Percentiles rank a stretch among this genome's conserved stretches.
Evolutionary conservation across 2,888 invertebrate species (phyloP).

Genomic region (Volucella bombylans): DNA sequence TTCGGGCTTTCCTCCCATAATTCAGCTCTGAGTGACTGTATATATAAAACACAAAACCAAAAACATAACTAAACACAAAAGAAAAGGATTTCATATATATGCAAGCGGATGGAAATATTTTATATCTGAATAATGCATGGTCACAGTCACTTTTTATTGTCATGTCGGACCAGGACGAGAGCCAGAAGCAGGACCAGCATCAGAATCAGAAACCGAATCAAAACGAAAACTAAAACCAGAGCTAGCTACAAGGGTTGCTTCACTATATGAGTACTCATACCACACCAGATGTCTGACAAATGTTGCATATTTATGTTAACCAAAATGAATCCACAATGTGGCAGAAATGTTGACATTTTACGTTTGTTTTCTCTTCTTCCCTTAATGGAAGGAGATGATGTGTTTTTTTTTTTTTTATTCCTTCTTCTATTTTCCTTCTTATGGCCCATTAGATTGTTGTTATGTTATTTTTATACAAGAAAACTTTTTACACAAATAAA

Average conservation of each 20-base stretch:
- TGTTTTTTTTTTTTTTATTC: constrained; percentile 10
- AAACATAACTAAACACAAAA: constrained; percentile 30
- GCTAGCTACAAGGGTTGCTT: constrained; percentile 18
- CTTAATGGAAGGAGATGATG: background rate
- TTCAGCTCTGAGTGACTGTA: constrained; percentile 53
- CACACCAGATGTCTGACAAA: constrained; percentile 23
- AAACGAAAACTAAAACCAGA: background rate
- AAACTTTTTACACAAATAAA: constrained; percentile 60
- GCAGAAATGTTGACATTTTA: constrained; percentile 51
- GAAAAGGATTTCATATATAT: constrained; percentile 20
- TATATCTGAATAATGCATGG: constrained; percentile 65
- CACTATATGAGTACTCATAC: constrained; percentile 8
- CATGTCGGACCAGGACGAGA: constrained; percentile 37
- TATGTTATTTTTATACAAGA: constrained; percentile 66
- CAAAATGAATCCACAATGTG: constrained; percentile 45
- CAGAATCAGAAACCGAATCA: too few relatives aligned
- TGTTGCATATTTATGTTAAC: constrained; percentile 61
- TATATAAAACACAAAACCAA: constrained; percentile 17
- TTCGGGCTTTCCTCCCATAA: background rate
- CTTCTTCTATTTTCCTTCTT: constrained; percentile 22
- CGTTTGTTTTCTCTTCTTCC: constrained; percentile 10
- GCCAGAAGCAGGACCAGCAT: too few relatives aligned
- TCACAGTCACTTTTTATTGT: constrained; percentile 60
- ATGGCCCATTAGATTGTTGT: constrained; percentile 68
- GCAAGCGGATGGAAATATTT: constrained; percentile 54